Conservation (phyloP, 2,888 invertebrate genomes). For the Baccha elongata region DNA sequence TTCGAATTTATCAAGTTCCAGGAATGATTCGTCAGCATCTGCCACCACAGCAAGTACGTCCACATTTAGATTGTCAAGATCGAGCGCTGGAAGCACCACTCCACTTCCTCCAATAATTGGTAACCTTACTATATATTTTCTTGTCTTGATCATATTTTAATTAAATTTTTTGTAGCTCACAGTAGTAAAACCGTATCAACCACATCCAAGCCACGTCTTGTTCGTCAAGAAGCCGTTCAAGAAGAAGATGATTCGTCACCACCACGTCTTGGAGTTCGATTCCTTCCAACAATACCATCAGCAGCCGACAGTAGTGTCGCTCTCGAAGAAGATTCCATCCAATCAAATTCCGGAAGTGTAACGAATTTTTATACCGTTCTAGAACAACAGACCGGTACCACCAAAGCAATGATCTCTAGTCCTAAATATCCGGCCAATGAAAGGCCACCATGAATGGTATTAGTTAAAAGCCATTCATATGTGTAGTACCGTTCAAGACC, state of each 20-base stretch:
- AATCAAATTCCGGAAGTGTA: slow-evolving; percentile 63
- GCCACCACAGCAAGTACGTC: slow-evolving; percentile 95
- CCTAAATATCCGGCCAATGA: slow-evolving; percentile 78
- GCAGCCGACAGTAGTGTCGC: slow-evolving; percentile 89
- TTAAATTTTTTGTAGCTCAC: slow-evolving; percentile 77
- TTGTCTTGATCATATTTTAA: neutral
- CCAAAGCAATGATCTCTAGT: slow-evolving; percentile 77
- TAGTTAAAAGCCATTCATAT: neutral
- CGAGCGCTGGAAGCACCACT: slow-evolving; percentile 86
- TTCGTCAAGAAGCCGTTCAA: slow-evolving; percentile 90
- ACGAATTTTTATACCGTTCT: slow-evolving; percentile 76
- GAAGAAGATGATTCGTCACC: slow-evolving; percentile 86
- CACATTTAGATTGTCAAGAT: slow-evolving; percentile 94
- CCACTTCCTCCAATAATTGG: slow-evolving; percentile 81
- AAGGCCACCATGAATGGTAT: slow-evolving; percentile 78
- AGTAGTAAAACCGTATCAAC: slow-evolving; percentile 77
- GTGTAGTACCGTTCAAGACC: slow-evolving; percentile 54
- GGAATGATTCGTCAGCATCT: slow-evolving; percentile 95
- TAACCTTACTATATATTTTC: slow-evolving; percentile 61
- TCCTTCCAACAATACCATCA: slow-evolving; percentile 89
- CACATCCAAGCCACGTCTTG: slow-evolving; percentile 87
- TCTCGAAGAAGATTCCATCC: slow-evolving; percentile 85
- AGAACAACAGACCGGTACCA: slow-evolving; percentile 75
- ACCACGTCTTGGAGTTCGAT: slow-evolving; percentile 84
- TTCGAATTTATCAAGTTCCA: slow-evolving; percentile 93